Evolutionary conservation across 2,797 vertebrate genomes (phyloP).

Genomic region (Chelmon rostratus): DNA sequence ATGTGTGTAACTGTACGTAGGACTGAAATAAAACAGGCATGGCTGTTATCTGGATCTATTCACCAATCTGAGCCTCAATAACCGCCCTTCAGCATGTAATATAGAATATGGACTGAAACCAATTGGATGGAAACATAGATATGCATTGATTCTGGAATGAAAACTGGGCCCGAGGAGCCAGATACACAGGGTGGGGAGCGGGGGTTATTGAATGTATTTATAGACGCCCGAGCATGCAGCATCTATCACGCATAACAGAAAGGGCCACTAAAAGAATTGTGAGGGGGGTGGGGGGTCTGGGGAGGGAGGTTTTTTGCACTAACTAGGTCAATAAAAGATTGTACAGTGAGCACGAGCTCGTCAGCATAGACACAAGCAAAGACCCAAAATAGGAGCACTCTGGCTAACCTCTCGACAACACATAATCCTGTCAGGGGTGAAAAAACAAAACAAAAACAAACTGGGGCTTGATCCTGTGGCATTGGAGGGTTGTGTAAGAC

Average conservation of each 20-base stretch:
- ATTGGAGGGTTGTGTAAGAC: constrained; percentile 55
- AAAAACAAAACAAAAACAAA: constrained; percentile 29
- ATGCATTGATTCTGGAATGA: constrained; percentile 81
- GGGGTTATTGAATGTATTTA: constrained; percentile 75
- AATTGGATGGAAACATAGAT: constrained; percentile 77
- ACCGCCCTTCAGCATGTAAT: constrained; percentile 57
- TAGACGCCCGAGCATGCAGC: constrained; percentile 49
- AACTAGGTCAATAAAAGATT: constrained; percentile 70
- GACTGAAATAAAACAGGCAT: constrained; percentile 54
- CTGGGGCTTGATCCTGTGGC: constrained; percentile 36
- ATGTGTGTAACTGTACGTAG: constrained; percentile 20
- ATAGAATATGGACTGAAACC: constrained; percentile 50
- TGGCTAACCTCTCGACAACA: constrained; percentile 50
- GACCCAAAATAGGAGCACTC: constrained; percentile 57
- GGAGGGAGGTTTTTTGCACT: constrained; percentile 30
- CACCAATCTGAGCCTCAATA: constrained; percentile 41
- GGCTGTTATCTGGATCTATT: constrained; percentile 49
- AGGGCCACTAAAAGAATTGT: constrained; percentile 42
- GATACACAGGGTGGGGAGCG: constrained; percentile 29
- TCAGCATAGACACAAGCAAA: constrained; percentile 34
- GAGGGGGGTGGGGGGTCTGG: constrained; percentile 36
- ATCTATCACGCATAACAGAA: constrained; percentile 53
- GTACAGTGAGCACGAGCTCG: constrained; percentile 44
- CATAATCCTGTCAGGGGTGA: constrained; percentile 56
- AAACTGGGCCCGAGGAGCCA: constrained; percentile 49